Evolutionary conservation across 2,888 invertebrate species (phyloP), one percentile per base, ranked within the genome.

Genomic region (Bibio marci): DNA sequence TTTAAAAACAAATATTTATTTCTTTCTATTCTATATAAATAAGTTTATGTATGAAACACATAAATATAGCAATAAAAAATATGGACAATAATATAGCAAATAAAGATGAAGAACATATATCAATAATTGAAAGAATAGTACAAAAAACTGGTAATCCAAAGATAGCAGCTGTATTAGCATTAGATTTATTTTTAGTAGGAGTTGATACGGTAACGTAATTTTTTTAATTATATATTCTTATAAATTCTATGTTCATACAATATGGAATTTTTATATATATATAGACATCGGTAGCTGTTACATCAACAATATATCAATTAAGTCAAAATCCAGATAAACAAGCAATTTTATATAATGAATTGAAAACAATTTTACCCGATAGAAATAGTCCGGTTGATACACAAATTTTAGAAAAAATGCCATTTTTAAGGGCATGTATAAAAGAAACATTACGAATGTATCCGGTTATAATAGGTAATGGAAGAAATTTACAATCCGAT

Each of bases 381-480:
- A 56, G 56, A 25, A 66, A 70, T 53, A 59, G 66, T 2, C 64
- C 62, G 45, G 62, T 80, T 46, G 70, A 68, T 47, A 66, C 69
- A 47, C 64, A 65, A 46, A 69, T 68, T 47, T 66, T 80, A 49
- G 73, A 76, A 46, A 68, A 66, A 47, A 63, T 80, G 52, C 73
- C 74, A 22, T 83, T 76, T 57, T 64, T 83, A 41, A 71, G 72
- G 49, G 80, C 81, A 17, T 82, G 80, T 52, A 73, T 83, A 45
- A 82, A 80, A 56, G 82, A 83, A 62, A 73, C 80, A 2, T 59
- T 81, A 49, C 68, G 85, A 53, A 76, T 86, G 60, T 80, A 78
- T 57, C 86, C 85, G 8, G 81, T 85, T 13, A 80, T 81, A 45
- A 71, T 81, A 51, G 85, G 83, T 30, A 80, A 85, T 49, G 80